Percentiles rank a stretch among this genome's conserved stretches.
Evolutionary conservation across 2,888 invertebrate genomes (phyloP).

Genomic region (Callyntrura guangdongensis): DNA sequence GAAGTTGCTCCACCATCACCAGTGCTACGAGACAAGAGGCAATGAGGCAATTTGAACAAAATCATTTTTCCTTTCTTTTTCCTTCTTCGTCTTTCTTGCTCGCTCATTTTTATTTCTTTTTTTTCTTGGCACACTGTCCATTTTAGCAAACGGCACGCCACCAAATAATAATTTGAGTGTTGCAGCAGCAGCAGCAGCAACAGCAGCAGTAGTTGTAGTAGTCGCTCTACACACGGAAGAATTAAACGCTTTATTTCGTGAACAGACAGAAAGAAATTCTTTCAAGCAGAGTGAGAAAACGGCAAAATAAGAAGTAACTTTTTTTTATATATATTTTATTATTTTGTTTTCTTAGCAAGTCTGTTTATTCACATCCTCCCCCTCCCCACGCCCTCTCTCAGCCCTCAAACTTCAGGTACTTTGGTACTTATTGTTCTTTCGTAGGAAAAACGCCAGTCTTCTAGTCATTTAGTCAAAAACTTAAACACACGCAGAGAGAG

Average conservation of each 20-base stretch:
- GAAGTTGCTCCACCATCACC: too few species aligned
- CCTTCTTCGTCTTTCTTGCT: background rate
- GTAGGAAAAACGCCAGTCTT: background rate
- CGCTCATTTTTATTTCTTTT: constrained; percentile 6
- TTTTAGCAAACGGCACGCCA: too few species aligned
- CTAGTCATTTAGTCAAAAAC: background rate
- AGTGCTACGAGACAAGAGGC: too few species aligned
- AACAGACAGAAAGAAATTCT: background rate
- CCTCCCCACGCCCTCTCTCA: too few species aligned
- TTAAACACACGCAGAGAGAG: background rate
- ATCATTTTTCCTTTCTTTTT: background rate
- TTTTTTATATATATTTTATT: background rate
- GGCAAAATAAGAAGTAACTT: background rate
- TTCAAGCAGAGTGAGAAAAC: constrained; percentile 49
- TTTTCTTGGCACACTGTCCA: constrained; percentile 37
- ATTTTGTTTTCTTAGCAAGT: background rate
- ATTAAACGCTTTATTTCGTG: background rate
- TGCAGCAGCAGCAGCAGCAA: too few species aligned
- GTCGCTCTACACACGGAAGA: background rate
- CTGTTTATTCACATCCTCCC: background rate
- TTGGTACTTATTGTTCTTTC: too few species aligned
- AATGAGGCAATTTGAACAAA: constrained; percentile 13
- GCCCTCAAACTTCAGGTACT: constrained; percentile 52
- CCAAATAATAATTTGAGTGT: too few species aligned
- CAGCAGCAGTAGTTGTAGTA: background rate